Evolutionary conservation across 2,113 vertebrate genomes (phyloP).

Genomic region (Acinonyx jubatus): DNA sequence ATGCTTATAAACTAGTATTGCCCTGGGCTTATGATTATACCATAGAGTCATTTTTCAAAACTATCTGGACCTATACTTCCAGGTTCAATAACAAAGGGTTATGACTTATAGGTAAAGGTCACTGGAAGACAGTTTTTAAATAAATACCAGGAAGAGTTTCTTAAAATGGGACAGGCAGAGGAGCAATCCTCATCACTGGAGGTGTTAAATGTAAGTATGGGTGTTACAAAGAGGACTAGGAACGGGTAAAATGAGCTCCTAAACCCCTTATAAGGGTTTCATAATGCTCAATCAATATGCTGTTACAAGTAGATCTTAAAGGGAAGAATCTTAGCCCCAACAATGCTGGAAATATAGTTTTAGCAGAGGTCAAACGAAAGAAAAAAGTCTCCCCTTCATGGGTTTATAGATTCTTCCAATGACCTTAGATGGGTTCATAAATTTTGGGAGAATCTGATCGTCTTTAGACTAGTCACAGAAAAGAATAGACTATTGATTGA

Average conservation of each 20-base stretch:
- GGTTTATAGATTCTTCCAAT: neutral
- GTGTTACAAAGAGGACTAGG: neutral
- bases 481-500: neutral
- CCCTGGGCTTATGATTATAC: neutral
- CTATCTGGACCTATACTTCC: neutral
- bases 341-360: neutral
- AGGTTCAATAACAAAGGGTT: neutral
- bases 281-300: neutral
- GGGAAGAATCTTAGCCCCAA: neutral
- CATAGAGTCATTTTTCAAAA: neutral
- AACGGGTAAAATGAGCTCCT: neutral
- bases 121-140: neutral
- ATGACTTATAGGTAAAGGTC: neutral
- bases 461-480: neutral
- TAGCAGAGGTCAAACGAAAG: neutral
- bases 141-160: neutral
- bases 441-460: neutral
- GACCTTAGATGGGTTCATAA: neutral
- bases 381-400: neutral
- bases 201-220: neutral
- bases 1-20: neutral
- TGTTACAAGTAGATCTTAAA: neutral
- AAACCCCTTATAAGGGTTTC: neutral
- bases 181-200: neutral
- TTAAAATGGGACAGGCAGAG: neutral